Evolutionary conservation across 2,113 vertebrate species (phyloP).

Genomic region (Craseonycteris thonglongyai): DNA sequence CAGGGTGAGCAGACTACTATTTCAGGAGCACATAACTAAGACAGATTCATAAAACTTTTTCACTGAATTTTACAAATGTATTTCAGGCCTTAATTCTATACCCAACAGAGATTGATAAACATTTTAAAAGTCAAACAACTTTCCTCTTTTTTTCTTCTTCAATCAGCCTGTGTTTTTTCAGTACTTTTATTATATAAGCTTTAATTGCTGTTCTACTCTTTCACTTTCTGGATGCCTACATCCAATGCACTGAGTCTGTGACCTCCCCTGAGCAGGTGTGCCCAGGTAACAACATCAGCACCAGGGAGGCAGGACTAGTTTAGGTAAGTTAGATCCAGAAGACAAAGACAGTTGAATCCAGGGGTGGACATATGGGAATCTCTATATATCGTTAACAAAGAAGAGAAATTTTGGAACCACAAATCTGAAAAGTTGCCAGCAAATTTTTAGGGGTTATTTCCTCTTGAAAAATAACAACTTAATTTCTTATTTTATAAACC

Average conservation of each 20-base stretch:
- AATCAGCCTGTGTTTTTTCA: neutral
- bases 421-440: neutral
- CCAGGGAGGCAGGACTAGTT: rapidly evolving
- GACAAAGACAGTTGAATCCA: neutral
- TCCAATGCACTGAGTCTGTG: neutral
- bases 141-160: neutral
- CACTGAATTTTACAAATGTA: neutral
- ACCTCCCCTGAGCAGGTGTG: neutral
- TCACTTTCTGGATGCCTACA: neutral
- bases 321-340: neutral
- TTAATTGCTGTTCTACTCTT: neutral
- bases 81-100: neutral
- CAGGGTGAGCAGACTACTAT: neutral
- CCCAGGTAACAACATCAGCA: neutral
- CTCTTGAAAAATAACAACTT: conserved; percentile 11
- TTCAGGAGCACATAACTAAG: neutral
- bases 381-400: neutral
- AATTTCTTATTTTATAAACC: conserved; percentile 25
- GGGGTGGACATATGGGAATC: neutral
- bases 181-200: neutral
- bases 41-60: neutral
- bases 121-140: neutral
- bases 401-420: neutral
- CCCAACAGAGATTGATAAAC: neutral
- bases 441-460: neutral